These are phyloP conservation scores for Sinelater perroti DNA, from an alignment of 2,888 invertebrate species.

Conservation along the genomic window DNA sequence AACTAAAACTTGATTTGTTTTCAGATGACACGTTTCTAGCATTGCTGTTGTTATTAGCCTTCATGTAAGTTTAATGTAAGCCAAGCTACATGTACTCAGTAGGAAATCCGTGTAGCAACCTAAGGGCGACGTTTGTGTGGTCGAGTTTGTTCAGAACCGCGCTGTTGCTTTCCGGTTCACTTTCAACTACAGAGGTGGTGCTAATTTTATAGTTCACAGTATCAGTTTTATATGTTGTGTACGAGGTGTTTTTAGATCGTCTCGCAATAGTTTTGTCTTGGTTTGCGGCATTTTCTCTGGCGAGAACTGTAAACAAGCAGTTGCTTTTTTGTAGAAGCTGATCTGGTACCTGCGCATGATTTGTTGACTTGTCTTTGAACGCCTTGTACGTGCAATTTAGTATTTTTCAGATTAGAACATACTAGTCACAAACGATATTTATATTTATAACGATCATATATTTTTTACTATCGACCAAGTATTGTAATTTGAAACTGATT, in stretches of 20 bases:
- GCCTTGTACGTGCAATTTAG: constrained; percentile 4
- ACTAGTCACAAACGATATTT: constrained; percentile 51
- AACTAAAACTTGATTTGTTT: no score
- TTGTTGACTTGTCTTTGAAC: background rate
- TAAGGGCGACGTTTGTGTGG: no score
- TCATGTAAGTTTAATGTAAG: no score
- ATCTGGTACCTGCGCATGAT: no score
- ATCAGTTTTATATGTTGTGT: constrained; percentile 1
- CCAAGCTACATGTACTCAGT: no score
- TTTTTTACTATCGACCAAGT: constrained; percentile 51
- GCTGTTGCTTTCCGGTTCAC: constrained; percentile 12
- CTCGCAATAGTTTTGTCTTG: no score
- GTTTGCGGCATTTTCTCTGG: no score
- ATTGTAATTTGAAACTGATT: constrained; percentile 46
- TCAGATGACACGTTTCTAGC: no score
- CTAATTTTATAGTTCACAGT: constrained; percentile 20
- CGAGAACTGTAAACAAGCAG: background rate
- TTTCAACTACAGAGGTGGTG: constrained; percentile 15
- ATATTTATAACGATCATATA: constrained; percentile 47
- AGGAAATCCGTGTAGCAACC: no score
- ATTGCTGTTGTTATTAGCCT: no score
- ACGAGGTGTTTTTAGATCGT: background rate
- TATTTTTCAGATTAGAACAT: constrained; percentile 33
- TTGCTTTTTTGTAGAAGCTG: background rate
- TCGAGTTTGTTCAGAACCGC: no score